A percentile compares a stretch with the other conserved stretches of the same genome.
Evolutionary conservation across 2,113 vertebrate genomes (phyloP).

Genomic region (Oenanthe melanoleuca): DNA sequence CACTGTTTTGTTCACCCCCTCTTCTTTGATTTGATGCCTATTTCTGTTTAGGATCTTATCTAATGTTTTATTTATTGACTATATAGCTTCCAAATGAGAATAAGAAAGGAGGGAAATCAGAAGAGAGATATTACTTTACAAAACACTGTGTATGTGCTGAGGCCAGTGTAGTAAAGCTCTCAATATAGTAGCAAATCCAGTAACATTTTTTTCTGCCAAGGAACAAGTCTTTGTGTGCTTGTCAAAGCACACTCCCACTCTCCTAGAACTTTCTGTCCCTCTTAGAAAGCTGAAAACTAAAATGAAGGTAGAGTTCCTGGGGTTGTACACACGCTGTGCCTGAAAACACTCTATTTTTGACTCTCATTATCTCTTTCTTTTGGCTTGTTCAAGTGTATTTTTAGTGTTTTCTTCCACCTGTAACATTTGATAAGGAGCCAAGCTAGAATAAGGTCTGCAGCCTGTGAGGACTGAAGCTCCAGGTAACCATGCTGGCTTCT

Average conservation of each 20-base stretch:
- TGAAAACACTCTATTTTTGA: slow-evolving; percentile 36
- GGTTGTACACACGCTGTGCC: not conserved
- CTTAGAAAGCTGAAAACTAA: not conserved
- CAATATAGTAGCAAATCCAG: not conserved
- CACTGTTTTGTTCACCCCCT: not conserved
- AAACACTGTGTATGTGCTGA: not conserved
- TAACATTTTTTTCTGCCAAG: not conserved
- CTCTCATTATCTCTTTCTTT: not conserved
- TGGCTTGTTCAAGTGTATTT: not conserved
- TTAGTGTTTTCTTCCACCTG: not conserved
- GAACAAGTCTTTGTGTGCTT: not conserved
- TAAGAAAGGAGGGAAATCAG: not conserved
- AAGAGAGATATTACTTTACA: not conserved
- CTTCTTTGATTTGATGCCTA: not conserved
- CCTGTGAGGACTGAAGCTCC: not conserved
- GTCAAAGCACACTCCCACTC: slow-evolving; percentile 4
- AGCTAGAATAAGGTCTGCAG: not conserved
- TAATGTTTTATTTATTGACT: not conserved
- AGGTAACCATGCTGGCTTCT: not conserved
- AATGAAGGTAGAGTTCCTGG: not conserved
- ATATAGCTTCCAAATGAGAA: not conserved
- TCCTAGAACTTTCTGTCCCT: not conserved
- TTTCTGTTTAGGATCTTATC: not conserved
- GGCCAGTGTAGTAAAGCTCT: not conserved
- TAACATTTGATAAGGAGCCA: not conserved